These are phyloP conservation scores for Callopanchax toddi DNA, from an alignment of 2,113 vertebrate genomes.

Conservation along the genomic window DNA sequence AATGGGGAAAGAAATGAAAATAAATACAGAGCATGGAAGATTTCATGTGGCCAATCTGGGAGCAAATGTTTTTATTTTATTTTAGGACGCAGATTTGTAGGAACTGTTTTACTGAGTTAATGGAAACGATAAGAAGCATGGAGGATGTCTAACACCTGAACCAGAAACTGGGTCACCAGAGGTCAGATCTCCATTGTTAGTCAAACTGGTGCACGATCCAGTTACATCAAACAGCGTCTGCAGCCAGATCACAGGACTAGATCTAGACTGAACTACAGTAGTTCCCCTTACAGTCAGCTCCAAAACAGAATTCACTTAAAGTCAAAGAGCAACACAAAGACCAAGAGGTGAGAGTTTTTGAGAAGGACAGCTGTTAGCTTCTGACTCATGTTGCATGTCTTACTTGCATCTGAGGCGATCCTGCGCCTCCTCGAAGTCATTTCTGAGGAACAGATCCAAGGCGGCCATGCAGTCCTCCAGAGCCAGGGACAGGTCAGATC, in stretches of 20 bases:
- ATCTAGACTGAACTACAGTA: neutral
- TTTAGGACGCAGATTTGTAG: too few relatives aligned
- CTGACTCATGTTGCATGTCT: constrained; percentile 33
- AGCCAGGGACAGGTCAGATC: constrained; percentile 84
- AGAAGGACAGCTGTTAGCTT: neutral
- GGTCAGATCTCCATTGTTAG: neutral
- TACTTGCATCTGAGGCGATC: constrained; percentile 88
- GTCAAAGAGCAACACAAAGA: neutral
- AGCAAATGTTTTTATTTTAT: too few relatives aligned
- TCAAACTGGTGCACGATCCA: too few relatives aligned
- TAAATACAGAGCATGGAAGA: too few relatives aligned
- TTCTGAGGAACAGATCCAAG: constrained; percentile 93
- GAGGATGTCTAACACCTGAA: neutral
- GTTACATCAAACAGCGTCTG: neutral
- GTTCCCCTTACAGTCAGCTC: neutral
- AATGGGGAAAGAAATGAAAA: too few relatives aligned
- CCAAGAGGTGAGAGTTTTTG: neutral
- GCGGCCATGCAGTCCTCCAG: constrained; percentile 93
- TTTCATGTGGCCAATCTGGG: neutral
- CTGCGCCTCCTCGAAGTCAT: constrained; percentile 92
- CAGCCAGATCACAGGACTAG: neutral
- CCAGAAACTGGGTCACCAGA: neutral
- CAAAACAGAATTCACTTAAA: too few relatives aligned
- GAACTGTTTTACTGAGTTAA: neutral
- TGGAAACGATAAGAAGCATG: neutral